Percentiles rank a stretch among this genome's conserved stretches.
Conservation (phyloP, 2,113 vertebrate species). For the Mastomys natalensis region DNA sequence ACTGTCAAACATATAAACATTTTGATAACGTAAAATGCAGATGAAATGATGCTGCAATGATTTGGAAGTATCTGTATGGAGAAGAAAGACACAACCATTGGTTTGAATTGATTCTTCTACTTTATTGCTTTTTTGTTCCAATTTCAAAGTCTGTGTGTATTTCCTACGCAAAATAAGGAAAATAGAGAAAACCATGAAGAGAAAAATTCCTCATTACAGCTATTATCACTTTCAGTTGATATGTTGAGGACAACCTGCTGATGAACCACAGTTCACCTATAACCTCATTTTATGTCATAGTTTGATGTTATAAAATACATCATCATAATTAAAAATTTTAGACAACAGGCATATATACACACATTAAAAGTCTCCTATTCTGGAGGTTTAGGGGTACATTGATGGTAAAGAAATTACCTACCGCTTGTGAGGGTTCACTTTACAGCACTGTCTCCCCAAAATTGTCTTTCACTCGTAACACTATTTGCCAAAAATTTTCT, state of each 20-base stretch:
- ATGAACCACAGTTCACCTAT: background rate
- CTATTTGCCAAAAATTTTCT: constrained; percentile 16
- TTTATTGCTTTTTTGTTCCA: background rate
- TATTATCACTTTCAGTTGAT: background rate
- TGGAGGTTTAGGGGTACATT: background rate
- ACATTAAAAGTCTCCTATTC: background rate
- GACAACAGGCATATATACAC: background rate
- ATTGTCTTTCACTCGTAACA: background rate
- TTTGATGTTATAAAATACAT: constrained; percentile 46
- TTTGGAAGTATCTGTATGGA: background rate
- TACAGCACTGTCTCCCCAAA: background rate
- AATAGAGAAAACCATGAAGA: background rate
- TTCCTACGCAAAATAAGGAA: background rate
- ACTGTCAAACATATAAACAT: constrained; percentile 20
- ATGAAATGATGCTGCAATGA: background rate
- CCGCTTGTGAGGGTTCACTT: background rate
- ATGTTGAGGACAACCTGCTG: background rate
- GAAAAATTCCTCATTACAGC: background rate
- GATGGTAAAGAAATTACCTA: background rate
- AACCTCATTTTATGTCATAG: constrained; percentile 13
- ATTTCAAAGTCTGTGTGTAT: constrained; percentile 40
- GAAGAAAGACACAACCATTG: background rate
- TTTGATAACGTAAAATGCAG: constrained; percentile 7
- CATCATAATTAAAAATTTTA: constrained; percentile 28
- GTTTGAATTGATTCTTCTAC: constrained; percentile 16